phyloP scores from a whole-genome alignment of 2,888 invertebrate species.

The Drosophila conformis region DNA sequence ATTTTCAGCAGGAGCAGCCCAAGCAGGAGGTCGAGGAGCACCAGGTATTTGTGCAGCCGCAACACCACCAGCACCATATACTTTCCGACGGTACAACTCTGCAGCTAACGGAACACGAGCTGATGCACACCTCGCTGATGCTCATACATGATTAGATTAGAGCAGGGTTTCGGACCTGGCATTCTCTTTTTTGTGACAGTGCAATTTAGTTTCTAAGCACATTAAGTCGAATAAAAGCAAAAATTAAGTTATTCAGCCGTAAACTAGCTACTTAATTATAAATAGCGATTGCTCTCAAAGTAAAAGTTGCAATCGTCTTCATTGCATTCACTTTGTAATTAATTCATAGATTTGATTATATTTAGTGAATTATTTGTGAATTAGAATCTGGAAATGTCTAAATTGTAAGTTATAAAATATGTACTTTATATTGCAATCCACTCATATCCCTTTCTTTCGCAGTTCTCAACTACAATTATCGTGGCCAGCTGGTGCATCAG shows the following conservation, averaged over 20 bases:
- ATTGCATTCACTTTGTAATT: neutral
- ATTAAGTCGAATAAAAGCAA: slow-evolving; percentile 46
- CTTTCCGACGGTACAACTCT: slow-evolving; percentile 47
- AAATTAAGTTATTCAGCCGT: slow-evolving; percentile 10
- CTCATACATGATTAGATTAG: slow-evolving; percentile 74
- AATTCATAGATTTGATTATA: neutral
- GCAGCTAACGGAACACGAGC: slow-evolving; percentile 70
- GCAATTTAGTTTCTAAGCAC: slow-evolving; percentile 65
- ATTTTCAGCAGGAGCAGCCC: slow-evolving; percentile 39
- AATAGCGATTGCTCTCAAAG: neutral
- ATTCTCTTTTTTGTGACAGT: slow-evolving; percentile 35
- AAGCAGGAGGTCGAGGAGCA: slow-evolving; percentile 44
- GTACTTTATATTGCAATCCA: neutral
- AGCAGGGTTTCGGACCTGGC: neutral
- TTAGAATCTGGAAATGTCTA: neutral
- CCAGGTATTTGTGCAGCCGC: slow-evolving; percentile 26
- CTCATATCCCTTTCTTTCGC: slow-evolving; percentile 1
- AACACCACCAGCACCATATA: slow-evolving; percentile 43
- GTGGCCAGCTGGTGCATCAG: slow-evolving; percentile 81
- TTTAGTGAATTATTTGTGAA: neutral
- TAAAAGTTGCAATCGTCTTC: neutral
- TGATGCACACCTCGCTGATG: slow-evolving; percentile 73
- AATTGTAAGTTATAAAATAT: slow-evolving; percentile 17
- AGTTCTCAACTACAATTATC: slow-evolving; percentile 80
- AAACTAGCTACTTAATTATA: slow-evolving; percentile 1